Evolutionary conservation across 2,797 vertebrate species (phyloP).

Genomic region (Pteronotus mesoamericanus): DNA sequence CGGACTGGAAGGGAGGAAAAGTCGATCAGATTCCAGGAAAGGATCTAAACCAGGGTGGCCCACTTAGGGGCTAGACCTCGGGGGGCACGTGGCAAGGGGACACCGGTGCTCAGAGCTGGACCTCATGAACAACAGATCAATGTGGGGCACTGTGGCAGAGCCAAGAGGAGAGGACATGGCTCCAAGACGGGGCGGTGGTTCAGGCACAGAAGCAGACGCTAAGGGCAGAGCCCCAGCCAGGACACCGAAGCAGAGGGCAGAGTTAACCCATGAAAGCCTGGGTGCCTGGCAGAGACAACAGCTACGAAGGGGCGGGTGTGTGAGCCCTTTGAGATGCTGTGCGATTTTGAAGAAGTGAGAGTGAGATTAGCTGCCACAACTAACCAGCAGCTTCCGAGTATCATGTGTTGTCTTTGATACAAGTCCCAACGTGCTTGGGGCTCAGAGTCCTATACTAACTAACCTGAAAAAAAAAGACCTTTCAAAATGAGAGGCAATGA

Average conservation of each 20-base stretch:
- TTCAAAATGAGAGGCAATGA: background rate
- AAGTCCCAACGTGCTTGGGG: too few relatives aligned
- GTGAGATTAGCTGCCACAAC: accelerated
- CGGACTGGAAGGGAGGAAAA: background rate
- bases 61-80: accelerated
- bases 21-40: background rate
- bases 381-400: background rate
- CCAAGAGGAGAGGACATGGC: background rate
- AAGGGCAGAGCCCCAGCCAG: background rate
- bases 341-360: too few relatives aligned
- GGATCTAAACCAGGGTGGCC: background rate
- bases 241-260: background rate
- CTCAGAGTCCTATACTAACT: background rate
- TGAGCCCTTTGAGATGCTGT: too few relatives aligned
- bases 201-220: background rate
- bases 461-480: too few relatives aligned
- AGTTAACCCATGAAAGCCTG: background rate
- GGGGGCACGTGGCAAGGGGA: too few relatives aligned
- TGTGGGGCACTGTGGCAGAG: accelerated
- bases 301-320: accelerated
- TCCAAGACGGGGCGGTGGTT: accelerated
- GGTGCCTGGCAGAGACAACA: accelerated
- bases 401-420: background rate
- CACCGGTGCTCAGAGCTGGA: background rate
- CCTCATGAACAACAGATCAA: accelerated